Evolutionary conservation across 2,113 vertebrate species (phyloP).

Genomic region (Colius striatus): DNA sequence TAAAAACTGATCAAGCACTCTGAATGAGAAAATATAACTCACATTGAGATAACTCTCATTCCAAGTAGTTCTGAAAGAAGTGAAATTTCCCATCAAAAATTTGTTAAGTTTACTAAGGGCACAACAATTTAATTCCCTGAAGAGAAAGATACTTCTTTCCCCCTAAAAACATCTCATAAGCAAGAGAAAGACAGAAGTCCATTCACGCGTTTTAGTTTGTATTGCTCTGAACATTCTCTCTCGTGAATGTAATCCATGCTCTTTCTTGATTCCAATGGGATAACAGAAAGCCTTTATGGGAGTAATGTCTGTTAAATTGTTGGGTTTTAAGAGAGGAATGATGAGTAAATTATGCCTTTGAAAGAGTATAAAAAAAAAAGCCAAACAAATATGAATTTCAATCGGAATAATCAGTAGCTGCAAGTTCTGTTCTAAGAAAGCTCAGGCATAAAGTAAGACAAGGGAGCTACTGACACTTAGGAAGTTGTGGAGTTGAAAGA

Average conservation of each 20-base stretch:
- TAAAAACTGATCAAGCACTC: not conserved
- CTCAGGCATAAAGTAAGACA: not conserved
- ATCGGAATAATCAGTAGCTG: not conserved
- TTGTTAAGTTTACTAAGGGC: not conserved
- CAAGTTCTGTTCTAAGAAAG: not conserved
- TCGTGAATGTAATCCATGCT: not conserved
- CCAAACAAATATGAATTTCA: not conserved
- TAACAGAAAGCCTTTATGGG: not conserved
- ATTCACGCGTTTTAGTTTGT: not conserved
- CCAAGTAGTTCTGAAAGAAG: not conserved
- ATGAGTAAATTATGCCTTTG: not conserved
- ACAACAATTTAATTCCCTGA: not conserved
- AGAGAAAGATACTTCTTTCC: not conserved
- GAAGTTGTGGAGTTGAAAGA: not conserved
- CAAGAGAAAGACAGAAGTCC: not conserved
- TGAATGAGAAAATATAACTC: not conserved
- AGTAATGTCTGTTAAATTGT: not conserved
- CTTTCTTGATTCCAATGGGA: rapidly evolving
- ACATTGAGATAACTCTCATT: not conserved
- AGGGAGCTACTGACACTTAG: rapidly evolving
- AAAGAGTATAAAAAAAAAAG: not conserved
- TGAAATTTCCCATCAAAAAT: not conserved
- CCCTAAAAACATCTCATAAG: rapidly evolving
- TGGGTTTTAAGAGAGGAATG: not conserved
- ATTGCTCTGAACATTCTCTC: not conserved